Conservation (phyloP, 1,140 invertebrate genomes). For the Phocides pigmalion region DNA sequence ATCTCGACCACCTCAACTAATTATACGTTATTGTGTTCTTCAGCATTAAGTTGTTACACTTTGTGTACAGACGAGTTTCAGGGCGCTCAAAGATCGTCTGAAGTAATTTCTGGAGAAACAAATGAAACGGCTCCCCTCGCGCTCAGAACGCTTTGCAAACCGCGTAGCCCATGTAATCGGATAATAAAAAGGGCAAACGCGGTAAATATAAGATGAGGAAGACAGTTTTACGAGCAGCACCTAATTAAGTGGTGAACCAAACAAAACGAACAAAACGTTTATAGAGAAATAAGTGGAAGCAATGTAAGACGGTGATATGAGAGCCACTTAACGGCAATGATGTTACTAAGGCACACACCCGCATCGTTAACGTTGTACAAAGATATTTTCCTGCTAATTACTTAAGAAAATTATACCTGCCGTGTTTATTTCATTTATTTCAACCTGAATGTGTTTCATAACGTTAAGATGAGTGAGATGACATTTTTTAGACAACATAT, state of each 20-base stretch:
- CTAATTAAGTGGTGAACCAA: slow-evolving; percentile 83
- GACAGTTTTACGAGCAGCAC: slow-evolving; percentile 83
- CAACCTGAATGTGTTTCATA: background rate
- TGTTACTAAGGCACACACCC: background rate
- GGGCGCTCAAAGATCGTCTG: slow-evolving; percentile 54
- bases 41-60: slow-evolving; percentile 52
- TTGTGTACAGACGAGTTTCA: slow-evolving; percentile 40
- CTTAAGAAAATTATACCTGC: background rate
- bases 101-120: slow-evolving; percentile 81
- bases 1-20: slow-evolving; percentile 65
- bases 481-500: too few species aligned
- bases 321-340: slow-evolving; percentile 13
- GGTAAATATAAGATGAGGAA: slow-evolving; percentile 84
- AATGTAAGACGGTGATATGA: slow-evolving; percentile 21
- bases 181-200: slow-evolving; percentile 84
- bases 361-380: background rate
- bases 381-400: slow-evolving; percentile 1
- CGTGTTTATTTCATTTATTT: background rate
- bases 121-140: slow-evolving; percentile 82
- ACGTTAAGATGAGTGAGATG: too few species aligned
- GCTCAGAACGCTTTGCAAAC: slow-evolving; percentile 75
- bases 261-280: slow-evolving; percentile 78
- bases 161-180: slow-evolving; percentile 81
- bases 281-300: slow-evolving; percentile 60
- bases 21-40: slow-evolving; percentile 62